phyloP scores from a whole-genome alignment of 2,888 invertebrate species.

The Drosophila maculinotata region DNA sequence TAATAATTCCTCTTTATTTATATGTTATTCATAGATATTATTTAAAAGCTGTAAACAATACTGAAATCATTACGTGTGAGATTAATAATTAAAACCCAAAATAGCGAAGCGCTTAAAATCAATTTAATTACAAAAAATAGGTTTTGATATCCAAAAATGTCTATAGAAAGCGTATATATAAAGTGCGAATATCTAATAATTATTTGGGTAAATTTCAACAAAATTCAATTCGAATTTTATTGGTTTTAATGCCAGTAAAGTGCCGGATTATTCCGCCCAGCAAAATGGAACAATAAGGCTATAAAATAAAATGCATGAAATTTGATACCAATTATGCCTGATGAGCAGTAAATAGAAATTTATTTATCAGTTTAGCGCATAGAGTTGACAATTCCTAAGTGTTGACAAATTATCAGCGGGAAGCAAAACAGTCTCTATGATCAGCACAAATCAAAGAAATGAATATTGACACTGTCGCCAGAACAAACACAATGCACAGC shows the following conservation, averaged over 20 bases:
- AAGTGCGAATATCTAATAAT: not conserved
- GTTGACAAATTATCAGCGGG: constrained; percentile 2
- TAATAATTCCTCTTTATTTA: too few relatives aligned
- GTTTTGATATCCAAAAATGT: not conserved
- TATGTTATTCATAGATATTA: too few relatives aligned
- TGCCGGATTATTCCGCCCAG: not conserved
- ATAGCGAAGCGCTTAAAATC: not conserved
- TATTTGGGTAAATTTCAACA: not conserved
- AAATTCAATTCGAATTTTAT: not conserved
- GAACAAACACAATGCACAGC: constrained; percentile 14
- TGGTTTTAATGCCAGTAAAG: not conserved
- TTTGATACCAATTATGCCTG: constrained; percentile 8
- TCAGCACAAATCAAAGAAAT: constrained; percentile 17
- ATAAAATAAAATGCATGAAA: constrained; percentile 8
- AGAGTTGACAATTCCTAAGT: constrained; percentile 5
- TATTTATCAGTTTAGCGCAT: constrained; percentile 13
- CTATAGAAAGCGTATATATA: not conserved
- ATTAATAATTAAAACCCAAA: not conserved
- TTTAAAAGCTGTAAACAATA: too few relatives aligned
- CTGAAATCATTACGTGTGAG: not conserved
- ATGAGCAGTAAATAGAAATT: constrained; percentile 18
- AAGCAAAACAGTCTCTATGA: not conserved
- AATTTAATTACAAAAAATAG: constrained; percentile 5
- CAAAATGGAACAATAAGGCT: not conserved
- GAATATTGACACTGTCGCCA: constrained; percentile 16